Evolutionary conservation across 2,797 vertebrate species (phyloP), one percentile per base, ranked within the genome.

Genomic region (Falco concolor): DNA sequence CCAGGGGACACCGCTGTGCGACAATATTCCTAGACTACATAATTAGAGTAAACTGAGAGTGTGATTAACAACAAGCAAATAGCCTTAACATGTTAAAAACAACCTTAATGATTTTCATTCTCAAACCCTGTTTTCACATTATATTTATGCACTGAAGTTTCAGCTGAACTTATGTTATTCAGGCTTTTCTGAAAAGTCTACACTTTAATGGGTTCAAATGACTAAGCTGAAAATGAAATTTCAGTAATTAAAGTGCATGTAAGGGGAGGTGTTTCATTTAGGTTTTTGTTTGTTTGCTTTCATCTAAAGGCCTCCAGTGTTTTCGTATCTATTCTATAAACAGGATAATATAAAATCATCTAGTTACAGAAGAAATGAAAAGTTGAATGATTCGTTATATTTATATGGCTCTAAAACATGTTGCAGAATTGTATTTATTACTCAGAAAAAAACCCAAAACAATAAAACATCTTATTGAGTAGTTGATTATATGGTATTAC

Each of bases 251-350:
- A 95, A 96, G 64, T 85, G 50, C 64, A 27, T 38, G 81, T 79
- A 89, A 94, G 91, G 23, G 86, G 68, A 96, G 94, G 94, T 95
- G 96, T 96, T 96, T 96, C 94, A 97, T 96, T 95, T 94, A 95
- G 91, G 1, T 40, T 86, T 96, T 96, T 93, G 91, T 96, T 97
- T 96, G 95, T 94, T 96, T 96, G 95, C 95, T 96, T 97, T 97
- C 91, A 96, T 96, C 93, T 97, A 90, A 70, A 90, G 74, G 95
- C 90, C 96, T 94, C 91, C 86, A 95, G 93, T 95, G 88, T 93
- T 95, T 96, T 95, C 0, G 50, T 91, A 93, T 95, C 90, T 93
- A 86, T 96, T 95, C 67, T 91, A 94, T 96, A 95, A 96, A 96
- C 91, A 94, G 93, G 92, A 93, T 87, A 95, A 84, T 77, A 95